These are phyloP conservation scores for Drosophila engyochracea DNA, from an alignment of 2,888 invertebrate species.

Conservation along the genomic window DNA sequence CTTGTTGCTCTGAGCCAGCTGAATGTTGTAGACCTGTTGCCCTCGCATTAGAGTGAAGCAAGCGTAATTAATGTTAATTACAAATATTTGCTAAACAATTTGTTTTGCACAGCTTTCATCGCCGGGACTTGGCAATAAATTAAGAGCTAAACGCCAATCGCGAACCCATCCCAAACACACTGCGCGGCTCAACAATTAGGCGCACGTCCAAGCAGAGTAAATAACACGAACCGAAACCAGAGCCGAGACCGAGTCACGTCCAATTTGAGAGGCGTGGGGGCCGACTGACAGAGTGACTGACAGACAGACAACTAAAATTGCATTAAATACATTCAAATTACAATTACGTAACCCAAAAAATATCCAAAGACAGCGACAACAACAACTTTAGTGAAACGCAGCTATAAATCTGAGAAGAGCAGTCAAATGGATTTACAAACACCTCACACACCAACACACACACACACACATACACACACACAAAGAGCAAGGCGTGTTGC, in stretches of 20 bases:
- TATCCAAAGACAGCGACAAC: constrained; percentile 30
- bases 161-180: not conserved
- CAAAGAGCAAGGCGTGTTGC: constrained; percentile 18
- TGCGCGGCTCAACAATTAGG: constrained; percentile 55
- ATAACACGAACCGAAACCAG: constrained; percentile 16
- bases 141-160: constrained; percentile 45
- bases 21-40: constrained; percentile 57
- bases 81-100: constrained; percentile 73
- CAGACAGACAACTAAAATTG: constrained; percentile 56
- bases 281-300: constrained; percentile 5
- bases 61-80: constrained; percentile 59
- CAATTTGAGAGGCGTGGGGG: not conserved
- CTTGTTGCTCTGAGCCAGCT: constrained; percentile 51
- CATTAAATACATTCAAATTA: constrained; percentile 78
- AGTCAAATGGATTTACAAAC: constrained; percentile 60
- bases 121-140: constrained; percentile 45
- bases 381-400: constrained; percentile 24
- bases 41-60: constrained; percentile 4
- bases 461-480: not conserved
- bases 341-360: constrained; percentile 74
- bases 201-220: constrained; percentile 39
- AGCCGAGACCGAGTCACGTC: constrained; percentile 21
- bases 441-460: constrained; percentile 33
- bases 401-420: constrained; percentile 63
- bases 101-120: constrained; percentile 26